Conservation (phyloP, 1,140 invertebrate genomes). For the Zaprionus davidi region DNA sequence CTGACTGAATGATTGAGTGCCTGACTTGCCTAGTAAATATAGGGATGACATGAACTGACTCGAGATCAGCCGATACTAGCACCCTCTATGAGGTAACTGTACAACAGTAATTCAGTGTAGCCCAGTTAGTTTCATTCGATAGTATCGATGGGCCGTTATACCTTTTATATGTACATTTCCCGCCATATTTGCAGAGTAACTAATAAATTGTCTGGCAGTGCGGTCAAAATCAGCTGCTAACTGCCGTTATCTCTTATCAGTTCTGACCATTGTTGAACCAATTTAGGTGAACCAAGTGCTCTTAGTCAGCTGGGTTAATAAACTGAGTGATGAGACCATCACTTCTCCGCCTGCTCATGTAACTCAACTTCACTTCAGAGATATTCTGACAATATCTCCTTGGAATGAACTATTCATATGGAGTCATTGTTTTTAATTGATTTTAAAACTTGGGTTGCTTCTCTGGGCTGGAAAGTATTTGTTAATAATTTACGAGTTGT, state of each 20-base stretch:
- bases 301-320: constrained; percentile 4
- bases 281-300: neutral
- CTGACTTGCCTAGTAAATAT: neutral
- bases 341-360: neutral
- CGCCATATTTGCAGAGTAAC: neutral
- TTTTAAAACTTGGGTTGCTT: neutral
- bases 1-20: neutral
- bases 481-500: constrained; percentile 62
- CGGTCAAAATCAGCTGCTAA: neutral
- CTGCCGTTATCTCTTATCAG: constrained; percentile 17
- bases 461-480: constrained; percentile 1
- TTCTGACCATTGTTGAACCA: neutral
- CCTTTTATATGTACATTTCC: neutral
- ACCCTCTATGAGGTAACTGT: neutral
- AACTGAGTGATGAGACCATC: neutral
- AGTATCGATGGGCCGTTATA: neutral
- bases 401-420: neutral
- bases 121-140: neutral
- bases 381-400: neutral
- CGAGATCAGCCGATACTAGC: neutral
- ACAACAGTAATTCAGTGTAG: neutral
- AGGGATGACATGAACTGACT: neutral
- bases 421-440: neutral
- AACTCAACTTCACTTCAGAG: neutral
- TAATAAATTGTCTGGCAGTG: neutral